A percentile compares a stretch with the other conserved stretches of the same genome.
Evolutionary conservation across 1,140 invertebrate species (phyloP).

Genomic region (Dendroctonus valens): DNA sequence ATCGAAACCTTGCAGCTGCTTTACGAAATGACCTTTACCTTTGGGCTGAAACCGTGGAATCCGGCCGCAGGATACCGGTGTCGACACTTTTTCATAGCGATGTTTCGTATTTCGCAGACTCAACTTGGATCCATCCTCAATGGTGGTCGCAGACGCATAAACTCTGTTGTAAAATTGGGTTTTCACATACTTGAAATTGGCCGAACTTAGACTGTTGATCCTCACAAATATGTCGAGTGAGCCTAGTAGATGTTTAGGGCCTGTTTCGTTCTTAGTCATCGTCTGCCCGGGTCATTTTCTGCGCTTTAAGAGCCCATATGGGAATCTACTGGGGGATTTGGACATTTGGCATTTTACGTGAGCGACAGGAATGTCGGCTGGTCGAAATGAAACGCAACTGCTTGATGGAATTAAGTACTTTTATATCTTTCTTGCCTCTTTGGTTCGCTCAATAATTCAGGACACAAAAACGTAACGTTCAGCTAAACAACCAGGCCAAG

Average conservation of each 20-base stretch:
- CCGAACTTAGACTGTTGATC: slow-evolving; percentile 12
- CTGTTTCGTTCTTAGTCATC: background rate
- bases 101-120: slow-evolving; percentile 7
- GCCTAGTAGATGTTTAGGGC: slow-evolving; percentile 4
- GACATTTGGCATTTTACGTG: background rate
- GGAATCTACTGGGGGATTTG: slow-evolving; percentile 42
- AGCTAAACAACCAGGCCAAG: background rate
- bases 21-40: slow-evolving; percentile 45
- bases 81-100: slow-evolving; percentile 24
- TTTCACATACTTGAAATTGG: slow-evolving; percentile 27
- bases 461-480: slow-evolving; percentile 3
- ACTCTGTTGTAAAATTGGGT: slow-evolving; percentile 29
- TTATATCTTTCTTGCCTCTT: slow-evolving; percentile 19
- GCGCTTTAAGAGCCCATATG: slow-evolving; percentile 40
- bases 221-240: slow-evolving; percentile 27
- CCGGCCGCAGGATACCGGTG: slow-evolving; percentile 7
- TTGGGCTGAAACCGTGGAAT: slow-evolving; percentile 37
- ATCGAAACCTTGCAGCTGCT: slow-evolving; percentile 30
- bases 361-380: too few relatives aligned
- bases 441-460: slow-evolving; percentile 8
- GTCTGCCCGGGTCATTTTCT: slow-evolving; percentile 12
- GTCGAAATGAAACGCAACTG: background rate
- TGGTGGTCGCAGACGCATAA: background rate
- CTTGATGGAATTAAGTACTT: background rate
- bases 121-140: background rate